Base-by-base conservation (phyloP, 2,113 vertebrate genomes). In the Turdus rufiventris region DNA sequence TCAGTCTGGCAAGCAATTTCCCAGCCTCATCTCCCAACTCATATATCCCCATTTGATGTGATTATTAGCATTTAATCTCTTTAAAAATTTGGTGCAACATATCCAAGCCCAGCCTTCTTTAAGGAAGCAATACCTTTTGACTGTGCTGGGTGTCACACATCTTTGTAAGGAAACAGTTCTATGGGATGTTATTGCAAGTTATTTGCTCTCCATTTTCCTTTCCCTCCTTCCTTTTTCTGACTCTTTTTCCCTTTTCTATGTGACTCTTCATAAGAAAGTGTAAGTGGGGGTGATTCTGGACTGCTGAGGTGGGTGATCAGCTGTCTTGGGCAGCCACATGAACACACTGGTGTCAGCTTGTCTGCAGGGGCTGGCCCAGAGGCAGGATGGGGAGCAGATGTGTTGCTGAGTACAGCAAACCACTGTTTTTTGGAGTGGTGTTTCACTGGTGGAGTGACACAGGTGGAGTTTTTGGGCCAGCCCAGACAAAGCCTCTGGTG, bases 61-160 rank as follows among this genome's bases (percentile, higher is more conserved):
- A 94, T 95, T 94, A 96, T 94, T 86, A 94, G 72, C 47, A 77
- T 93, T 94, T 95, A 65, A 95, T 96, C 94, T 84, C 63, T 66
- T 67, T n/a, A 88, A 85, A 70, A 71, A 91, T 65, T 77, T 67
- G 51, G 48, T 29, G 28, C 36, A 10, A 33, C 43, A 77, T 48
- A 88, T 74, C 83, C 85, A 74, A 86, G 79, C 79, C 56, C 60
- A 90, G 60, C 60, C 72, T 91, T 88, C 86, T 74, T 85, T 93
- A 77, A 88, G 60, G 71, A 73, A 73, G 60, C 10, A 77, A 90
- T 29, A 60, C 56, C 60, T 95, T 85, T 31, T 34, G 68, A 8
- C 38, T 17, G 16, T 56, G 75, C 40, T 88, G 60, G 43, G 31
- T 88, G 78, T 80, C 91, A 80, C 62, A 71, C 18, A 1, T 36